A percentile compares a stretch with the other conserved stretches of the same genome.
Evolutionary conservation across 2,888 invertebrate genomes (phyloP).

Genomic region (Phalangium opilio): DNA sequence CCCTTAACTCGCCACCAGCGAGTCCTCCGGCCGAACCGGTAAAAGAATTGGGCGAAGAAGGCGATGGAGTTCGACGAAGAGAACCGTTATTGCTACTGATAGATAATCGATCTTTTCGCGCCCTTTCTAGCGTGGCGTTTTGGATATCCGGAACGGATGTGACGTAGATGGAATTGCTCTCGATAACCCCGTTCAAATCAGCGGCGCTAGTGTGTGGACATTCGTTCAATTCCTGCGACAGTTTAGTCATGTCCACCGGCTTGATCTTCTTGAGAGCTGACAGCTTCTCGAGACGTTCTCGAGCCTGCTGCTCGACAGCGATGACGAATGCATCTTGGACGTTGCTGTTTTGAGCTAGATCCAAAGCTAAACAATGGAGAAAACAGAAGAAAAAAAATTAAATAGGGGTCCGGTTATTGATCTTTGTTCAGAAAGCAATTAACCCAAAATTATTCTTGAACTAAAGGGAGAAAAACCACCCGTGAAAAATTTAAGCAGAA

Average conservation of each 20-base stretch:
- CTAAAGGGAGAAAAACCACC: too few species aligned
- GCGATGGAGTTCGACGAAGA: background rate
- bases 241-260: constrained; percentile 81
- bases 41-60: too few species aligned
- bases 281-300: constrained; percentile 77
- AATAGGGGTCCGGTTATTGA: background rate
- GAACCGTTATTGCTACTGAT: background rate
- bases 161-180: constrained; percentile 66
- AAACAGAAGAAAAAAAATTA: constrained; percentile 6
- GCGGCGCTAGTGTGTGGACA: constrained; percentile 17
- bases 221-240: constrained; percentile 42
- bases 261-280: constrained; percentile 83
- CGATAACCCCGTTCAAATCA: constrained; percentile 65
- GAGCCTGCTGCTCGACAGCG: constrained; percentile 85
- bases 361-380: constrained; percentile 46
- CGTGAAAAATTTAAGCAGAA: too few species aligned
- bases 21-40: too few species aligned
- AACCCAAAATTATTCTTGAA: too few species aligned
- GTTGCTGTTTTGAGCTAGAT: constrained; percentile 61
- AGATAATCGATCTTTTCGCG: constrained; percentile 12
- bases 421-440: too few species aligned
- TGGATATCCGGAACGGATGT: constrained; percentile 42
- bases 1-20: background rate
- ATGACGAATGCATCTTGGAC: constrained; percentile 96
- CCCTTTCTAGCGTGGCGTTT: constrained; percentile 14